Conservation (phyloP, 2,113 vertebrate species). For the Larimichthys polyactis region DNA sequence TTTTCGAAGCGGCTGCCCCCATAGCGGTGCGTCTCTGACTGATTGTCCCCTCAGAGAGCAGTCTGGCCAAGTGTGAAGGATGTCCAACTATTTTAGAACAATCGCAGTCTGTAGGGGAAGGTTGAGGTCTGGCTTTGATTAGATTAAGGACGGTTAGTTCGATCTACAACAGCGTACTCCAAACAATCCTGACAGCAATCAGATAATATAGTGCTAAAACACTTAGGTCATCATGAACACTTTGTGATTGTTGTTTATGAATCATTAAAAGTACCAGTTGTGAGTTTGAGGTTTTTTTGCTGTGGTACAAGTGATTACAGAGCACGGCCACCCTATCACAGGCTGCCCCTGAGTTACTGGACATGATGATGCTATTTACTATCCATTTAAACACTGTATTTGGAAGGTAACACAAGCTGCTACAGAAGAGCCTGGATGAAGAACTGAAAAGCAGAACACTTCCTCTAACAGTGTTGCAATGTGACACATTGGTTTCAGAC, state of each 20-base stretch:
- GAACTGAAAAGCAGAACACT: not conserved
- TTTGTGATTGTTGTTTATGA: conserved; percentile 25
- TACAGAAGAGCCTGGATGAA: not conserved
- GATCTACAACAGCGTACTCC: conserved; percentile 22
- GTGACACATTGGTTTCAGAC: not conserved
- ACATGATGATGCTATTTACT: not conserved
- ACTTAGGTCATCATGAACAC: not conserved
- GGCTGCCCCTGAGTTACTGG: not conserved
- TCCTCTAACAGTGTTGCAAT: not conserved
- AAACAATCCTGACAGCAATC: conserved; percentile 33
- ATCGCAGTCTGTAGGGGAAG: conserved; percentile 40
- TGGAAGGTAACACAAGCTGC: not conserved
- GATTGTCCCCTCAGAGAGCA: not conserved
- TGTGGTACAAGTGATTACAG: not conserved
- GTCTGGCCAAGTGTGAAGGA: conserved; percentile 53
- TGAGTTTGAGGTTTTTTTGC: no score
- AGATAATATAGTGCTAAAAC: conserved; percentile 23
- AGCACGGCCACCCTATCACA: not conserved
- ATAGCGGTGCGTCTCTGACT: no score
- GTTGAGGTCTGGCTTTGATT: conserved; percentile 53
- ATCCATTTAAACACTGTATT: not conserved
- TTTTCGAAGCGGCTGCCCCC: no score
- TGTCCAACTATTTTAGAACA: conserved; percentile 37
- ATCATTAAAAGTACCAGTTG: no score
- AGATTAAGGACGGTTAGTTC: conserved; percentile 55